A percentile compares a stretch with the other conserved stretches of the same genome.
Conservation (phyloP, 2,888 invertebrate species). For the Leucophora obtusa region DNA sequence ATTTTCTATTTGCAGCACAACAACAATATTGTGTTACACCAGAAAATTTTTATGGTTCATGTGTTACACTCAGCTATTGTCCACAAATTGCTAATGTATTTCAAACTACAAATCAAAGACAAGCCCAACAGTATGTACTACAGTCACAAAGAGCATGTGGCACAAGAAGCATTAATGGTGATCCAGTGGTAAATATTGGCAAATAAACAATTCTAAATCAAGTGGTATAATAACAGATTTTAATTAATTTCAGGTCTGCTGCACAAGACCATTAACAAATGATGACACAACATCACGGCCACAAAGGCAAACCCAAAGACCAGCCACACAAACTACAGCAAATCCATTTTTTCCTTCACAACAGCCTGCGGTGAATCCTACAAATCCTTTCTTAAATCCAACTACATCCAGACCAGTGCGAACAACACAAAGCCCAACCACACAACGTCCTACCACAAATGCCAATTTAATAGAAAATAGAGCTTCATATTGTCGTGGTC, state of each 20-base stretch:
- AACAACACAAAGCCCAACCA: constrained; percentile 47
- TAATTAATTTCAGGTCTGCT: constrained; percentile 71
- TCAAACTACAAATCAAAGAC: constrained; percentile 66
- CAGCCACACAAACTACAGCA: constrained; percentile 62
- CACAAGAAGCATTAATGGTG: constrained; percentile 71
- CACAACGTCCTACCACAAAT: constrained; percentile 40
- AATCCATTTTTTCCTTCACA: constrained; percentile 68
- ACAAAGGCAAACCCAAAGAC: constrained; percentile 15
- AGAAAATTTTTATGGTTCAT: constrained; percentile 74
- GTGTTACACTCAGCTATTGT: constrained; percentile 73
- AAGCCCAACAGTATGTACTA: constrained; percentile 72
- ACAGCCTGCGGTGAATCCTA: constrained; percentile 8
- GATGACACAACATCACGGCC: constrained; percentile 14
- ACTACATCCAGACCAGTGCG: constrained; percentile 39
- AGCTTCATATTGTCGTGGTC: constrained; percentile 67
- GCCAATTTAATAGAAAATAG: constrained; percentile 53
- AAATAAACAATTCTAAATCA: neutral
- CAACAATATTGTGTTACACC: constrained; percentile 73
- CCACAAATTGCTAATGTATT: constrained; percentile 73
- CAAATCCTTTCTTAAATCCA: constrained; percentile 67
- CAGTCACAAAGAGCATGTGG: constrained; percentile 74
- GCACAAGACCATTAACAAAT: constrained; percentile 68
- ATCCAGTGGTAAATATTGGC: constrained; percentile 74
- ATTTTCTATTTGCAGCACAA: constrained; percentile 16
- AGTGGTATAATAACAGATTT: neutral